These are phyloP conservation scores for Tupaia chinensis DNA, from an alignment of 2,113 vertebrate genomes.

Conservation along the genomic window DNA sequence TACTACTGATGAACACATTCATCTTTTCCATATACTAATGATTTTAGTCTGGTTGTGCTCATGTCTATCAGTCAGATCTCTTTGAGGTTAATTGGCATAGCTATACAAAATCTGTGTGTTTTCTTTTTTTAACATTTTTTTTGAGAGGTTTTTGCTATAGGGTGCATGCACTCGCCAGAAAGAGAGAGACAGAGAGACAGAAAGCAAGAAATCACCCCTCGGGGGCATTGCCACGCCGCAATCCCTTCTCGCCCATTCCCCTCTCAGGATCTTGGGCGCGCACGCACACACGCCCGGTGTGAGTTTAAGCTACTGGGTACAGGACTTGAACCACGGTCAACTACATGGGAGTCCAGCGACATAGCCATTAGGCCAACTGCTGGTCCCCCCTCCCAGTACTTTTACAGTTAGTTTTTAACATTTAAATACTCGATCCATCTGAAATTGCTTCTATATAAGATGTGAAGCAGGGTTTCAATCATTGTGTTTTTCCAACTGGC, in stretches of 20 bases:
- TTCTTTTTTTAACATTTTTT: constrained; percentile 35
- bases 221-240: too few species aligned
- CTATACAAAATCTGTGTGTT: constrained; percentile 9
- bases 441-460: not conserved
- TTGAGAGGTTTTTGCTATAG: not conserved
- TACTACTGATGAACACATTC: not conserved
- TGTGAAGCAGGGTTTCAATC: not conserved
- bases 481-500: not conserved
- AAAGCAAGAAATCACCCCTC: too few species aligned
- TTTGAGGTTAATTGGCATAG: constrained; percentile 50
- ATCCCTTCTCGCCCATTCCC: too few species aligned
- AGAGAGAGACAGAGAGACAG: too few species aligned
- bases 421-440: not conserved
- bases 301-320: too few species aligned
- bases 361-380: too few species aligned
- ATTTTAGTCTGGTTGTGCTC: not conserved
- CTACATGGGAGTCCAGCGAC: too few species aligned
- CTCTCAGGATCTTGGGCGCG: too few species aligned
- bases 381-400: not conserved
- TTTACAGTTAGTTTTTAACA: not conserved
- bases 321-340: too few species aligned
- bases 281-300: too few species aligned
- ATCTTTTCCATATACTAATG: constrained; percentile 2
- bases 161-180: too few species aligned
- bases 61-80: not conserved